These are phyloP conservation scores for Brachyptera putata DNA, from an alignment of 2,888 invertebrate genomes.

Conservation along the genomic window DNA sequence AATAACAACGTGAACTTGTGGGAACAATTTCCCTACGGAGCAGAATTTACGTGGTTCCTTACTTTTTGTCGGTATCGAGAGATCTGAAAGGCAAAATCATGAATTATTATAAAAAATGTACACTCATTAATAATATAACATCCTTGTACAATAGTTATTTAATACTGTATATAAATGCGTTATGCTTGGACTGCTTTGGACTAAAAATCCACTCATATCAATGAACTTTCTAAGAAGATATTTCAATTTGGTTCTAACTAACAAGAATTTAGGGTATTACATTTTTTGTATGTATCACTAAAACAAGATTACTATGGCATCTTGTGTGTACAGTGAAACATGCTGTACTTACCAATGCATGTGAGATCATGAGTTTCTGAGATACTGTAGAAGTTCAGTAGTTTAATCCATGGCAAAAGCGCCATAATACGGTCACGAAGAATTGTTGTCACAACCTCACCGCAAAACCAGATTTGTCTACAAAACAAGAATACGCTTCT, in stretches of 20 bases:
- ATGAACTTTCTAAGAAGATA: too few relatives aligned
- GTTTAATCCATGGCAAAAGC: slow-evolving; percentile 35
- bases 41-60: slow-evolving; percentile 34
- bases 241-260: too few relatives aligned
- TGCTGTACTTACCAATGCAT: slow-evolving; percentile 33
- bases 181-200: too few relatives aligned
- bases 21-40: slow-evolving; percentile 36
- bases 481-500: too few relatives aligned
- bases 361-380: slow-evolving; percentile 38
- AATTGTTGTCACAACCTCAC: slow-evolving; percentile 37
- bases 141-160: too few relatives aligned
- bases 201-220: too few relatives aligned
- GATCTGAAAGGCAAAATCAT: slow-evolving; percentile 32
- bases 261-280: too few relatives aligned
- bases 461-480: slow-evolving; percentile 38
- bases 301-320: neutral
- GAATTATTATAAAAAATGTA: too few relatives aligned
- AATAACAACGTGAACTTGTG: slow-evolving; percentile 35
- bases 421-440: slow-evolving; percentile 34
- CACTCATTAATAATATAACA: too few relatives aligned
- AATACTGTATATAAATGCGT: too few relatives aligned
- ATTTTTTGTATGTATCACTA: neutral
- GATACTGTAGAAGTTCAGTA: slow-evolving; percentile 38
- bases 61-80: slow-evolving; percentile 27
- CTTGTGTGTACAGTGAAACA: too few relatives aligned